These are phyloP conservation scores for Tinea semifulvella DNA, from an alignment of 2,888 invertebrate species.

Conservation along the genomic window DNA sequence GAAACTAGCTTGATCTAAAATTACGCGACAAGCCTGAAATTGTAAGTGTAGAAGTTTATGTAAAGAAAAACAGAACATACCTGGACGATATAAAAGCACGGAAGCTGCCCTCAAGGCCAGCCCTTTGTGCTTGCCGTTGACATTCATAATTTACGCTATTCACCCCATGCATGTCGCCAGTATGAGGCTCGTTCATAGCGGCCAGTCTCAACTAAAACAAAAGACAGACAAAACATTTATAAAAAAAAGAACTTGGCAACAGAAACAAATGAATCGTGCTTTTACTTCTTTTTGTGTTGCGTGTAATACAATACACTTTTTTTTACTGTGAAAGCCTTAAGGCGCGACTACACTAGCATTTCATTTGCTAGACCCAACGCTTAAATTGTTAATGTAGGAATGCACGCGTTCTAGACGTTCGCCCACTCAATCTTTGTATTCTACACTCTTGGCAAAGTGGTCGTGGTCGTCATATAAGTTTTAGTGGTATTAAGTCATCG, in stretches of 20 bases:
- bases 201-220: slow-evolving; percentile 83
- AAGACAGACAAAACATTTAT: slow-evolving; percentile 1
- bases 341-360: too few species aligned
- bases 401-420: too few species aligned
- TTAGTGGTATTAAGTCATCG: too few species aligned
- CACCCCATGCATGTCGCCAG: slow-evolving; percentile 92
- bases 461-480: too few species aligned
- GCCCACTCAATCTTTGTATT: too few species aligned
- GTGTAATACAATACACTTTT: neutral
- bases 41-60: too few species aligned
- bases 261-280: slow-evolving; percentile 1
- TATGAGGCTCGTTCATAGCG: slow-evolving; percentile 90
- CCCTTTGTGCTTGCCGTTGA: slow-evolving; percentile 88
- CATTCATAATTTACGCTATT: slow-evolving; percentile 94
- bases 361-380: too few species aligned
- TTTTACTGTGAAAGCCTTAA: neutral
- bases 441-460: too few species aligned
- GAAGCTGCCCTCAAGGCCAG: slow-evolving; percentile 89
- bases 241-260: neutral
- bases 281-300: slow-evolving; percentile 3
- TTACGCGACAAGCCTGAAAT: too few species aligned
- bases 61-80: slow-evolving; percentile 36
- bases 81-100: slow-evolving; percentile 91
- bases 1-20: too few species aligned
- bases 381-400: too few species aligned